Conservation (phyloP, 2,888 invertebrate genomes). For the Lottia scabra region DNA sequence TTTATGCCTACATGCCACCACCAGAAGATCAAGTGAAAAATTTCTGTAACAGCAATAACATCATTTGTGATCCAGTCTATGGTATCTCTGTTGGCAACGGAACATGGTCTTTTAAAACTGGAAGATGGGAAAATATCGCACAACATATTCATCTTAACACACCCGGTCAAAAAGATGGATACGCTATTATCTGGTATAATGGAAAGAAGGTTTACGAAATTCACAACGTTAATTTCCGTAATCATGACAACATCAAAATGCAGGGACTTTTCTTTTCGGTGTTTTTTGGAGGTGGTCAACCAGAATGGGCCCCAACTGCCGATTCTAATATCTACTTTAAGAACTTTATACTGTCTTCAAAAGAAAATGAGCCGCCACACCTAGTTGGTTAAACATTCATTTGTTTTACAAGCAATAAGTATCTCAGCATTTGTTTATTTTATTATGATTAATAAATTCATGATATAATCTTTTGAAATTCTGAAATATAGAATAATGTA, state of each 20-base stretch:
- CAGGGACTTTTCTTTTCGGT: slow-evolving; percentile 38
- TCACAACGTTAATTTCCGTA: slow-evolving; percentile 30
- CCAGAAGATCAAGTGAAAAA: slow-evolving; percentile 13
- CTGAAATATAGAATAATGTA: too few species aligned
- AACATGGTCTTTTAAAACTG: slow-evolving; percentile 25
- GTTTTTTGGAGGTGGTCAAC: slow-evolving; percentile 39
- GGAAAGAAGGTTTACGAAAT: slow-evolving; percentile 23
- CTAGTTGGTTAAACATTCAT: not conserved
- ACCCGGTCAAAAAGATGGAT: slow-evolving; percentile 19
- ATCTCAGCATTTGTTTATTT: too few species aligned
- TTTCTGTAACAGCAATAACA: slow-evolving; percentile 21
- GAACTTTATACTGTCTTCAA: slow-evolving; percentile 26
- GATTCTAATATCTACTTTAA: slow-evolving; percentile 36
- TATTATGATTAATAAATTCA: too few species aligned
- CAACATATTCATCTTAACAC: not conserved
- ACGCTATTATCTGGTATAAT: slow-evolving; percentile 26
- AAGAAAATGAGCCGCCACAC: not conserved
- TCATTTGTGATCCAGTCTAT: slow-evolving; percentile 22
- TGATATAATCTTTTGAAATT: too few species aligned
- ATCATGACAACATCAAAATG: slow-evolving; percentile 15
- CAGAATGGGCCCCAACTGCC: slow-evolving; percentile 31
- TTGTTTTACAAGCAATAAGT: too few species aligned
- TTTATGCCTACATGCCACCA: slow-evolving; percentile 27
- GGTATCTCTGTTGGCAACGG: slow-evolving; percentile 15
- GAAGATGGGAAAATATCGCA: slow-evolving; percentile 20